These are phyloP conservation scores for Spizaetus ornatus DNA, from an alignment of 2,113 vertebrate genomes.

Conservation along the genomic window DNA sequence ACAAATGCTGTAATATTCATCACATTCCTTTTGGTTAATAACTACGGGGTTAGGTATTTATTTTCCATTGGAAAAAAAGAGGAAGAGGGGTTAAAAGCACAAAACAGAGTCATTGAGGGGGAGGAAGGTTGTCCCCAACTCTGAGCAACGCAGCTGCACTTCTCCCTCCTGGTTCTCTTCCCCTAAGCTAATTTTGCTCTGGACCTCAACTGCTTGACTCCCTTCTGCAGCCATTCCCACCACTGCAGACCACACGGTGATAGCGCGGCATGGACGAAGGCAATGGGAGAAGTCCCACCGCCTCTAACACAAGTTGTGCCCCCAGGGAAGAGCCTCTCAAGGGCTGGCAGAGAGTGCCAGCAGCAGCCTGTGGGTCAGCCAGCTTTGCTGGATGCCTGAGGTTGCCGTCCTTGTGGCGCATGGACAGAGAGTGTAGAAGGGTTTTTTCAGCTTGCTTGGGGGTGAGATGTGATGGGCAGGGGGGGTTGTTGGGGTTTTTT, in stretches of 20 bases:
- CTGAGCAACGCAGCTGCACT: not conserved
- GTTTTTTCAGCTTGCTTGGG: not conserved
- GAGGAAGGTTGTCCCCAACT: not conserved
- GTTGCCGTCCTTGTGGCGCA: fast-evolving
- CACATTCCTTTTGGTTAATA: not conserved
- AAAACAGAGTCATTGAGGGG: not conserved
- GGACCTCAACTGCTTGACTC: not conserved
- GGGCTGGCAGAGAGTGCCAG: not conserved
- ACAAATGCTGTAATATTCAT: slow-evolving; percentile 30
- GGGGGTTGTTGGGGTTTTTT: not conserved
- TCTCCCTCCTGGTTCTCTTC: not conserved
- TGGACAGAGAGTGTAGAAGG: not conserved
- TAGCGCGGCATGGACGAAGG: not conserved
- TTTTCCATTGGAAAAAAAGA: not conserved
- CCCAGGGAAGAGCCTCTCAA: not conserved
- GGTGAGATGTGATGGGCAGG: not conserved
- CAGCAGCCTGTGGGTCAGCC: not conserved
- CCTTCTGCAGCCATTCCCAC: not conserved
- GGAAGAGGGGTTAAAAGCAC: not conserved
- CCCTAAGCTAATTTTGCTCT: fast-evolving
- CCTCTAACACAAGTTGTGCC: not conserved
- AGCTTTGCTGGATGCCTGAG: not conserved
- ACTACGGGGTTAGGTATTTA: not conserved
- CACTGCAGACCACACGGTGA: fast-evolving
- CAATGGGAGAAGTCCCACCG: not conserved